These are phyloP conservation scores for Melanophora roralis DNA, from an alignment of 2,888 invertebrate genomes.

Conservation along the genomic window DNA sequence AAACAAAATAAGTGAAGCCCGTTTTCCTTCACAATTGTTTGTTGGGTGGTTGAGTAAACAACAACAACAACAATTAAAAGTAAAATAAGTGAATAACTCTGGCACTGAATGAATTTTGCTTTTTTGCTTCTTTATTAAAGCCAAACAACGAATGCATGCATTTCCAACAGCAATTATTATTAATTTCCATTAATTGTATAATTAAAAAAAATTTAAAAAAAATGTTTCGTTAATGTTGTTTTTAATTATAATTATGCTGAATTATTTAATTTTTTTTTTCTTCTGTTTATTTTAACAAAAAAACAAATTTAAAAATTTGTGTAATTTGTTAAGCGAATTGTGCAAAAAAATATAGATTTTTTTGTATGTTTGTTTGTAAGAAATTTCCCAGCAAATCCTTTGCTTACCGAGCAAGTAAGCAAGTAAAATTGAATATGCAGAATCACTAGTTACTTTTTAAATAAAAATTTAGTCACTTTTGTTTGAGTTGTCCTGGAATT, in stretches of 20 bases:
- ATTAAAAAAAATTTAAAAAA: neutral
- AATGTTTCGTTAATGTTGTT: neutral
- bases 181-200: neutral
- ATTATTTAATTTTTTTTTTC: neutral
- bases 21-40: neutral
- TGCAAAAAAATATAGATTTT: neutral
- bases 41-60: neutral
- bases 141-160: constrained; percentile 15
- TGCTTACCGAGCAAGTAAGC: no score
- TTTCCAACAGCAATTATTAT: constrained; percentile 46
- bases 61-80: neutral
- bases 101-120: constrained; percentile 10
- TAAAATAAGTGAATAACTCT: neutral
- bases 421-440: no score
- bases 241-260: constrained; percentile 12
- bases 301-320: constrained; percentile 14
- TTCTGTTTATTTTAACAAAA: constrained; percentile 14
- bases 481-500: no score
- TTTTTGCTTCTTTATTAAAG: neutral
- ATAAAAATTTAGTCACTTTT: no score
- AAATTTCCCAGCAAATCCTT: no score
- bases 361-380: neutral
- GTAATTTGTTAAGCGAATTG: neutral
- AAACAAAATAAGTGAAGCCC: neutral
- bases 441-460: no score